Percentiles rank a stretch among this genome's conserved stretches.
Conservation (phyloP, 2,888 invertebrate genomes). For the Eupithecia subumbrata region DNA sequence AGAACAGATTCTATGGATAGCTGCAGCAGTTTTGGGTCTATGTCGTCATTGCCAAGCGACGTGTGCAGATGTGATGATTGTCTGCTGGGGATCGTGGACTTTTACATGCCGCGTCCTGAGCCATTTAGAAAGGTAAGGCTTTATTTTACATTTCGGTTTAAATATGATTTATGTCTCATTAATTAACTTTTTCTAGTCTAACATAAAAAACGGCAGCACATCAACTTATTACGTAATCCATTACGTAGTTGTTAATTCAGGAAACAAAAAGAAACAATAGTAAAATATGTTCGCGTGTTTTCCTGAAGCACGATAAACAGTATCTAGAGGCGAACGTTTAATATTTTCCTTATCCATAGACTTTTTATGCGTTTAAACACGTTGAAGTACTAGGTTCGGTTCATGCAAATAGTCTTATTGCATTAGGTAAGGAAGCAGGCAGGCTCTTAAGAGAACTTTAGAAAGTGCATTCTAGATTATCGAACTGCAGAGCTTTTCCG, state of each 20-base stretch:
- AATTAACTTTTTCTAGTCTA: background rate
- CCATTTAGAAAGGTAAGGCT: conserved; percentile 85
- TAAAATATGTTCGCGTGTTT: background rate
- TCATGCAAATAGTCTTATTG: conserved; percentile 32
- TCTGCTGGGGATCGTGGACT: conserved; percentile 91
- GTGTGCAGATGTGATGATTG: conserved; percentile 94
- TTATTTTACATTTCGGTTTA: background rate
- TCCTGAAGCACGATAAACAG: background rate
- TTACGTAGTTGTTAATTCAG: background rate
- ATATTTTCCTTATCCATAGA: background rate
- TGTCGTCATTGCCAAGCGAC: conserved; percentile 88
- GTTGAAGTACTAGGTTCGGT: background rate
- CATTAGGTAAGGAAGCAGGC: conserved; percentile 17
- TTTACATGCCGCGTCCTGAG: conserved; percentile 85
- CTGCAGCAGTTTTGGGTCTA: conserved; percentile 88
- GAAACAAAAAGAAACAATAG: background rate
- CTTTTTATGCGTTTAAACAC: background rate
- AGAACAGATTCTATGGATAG: conserved; percentile 91
- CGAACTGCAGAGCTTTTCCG: conserved; percentile 31
- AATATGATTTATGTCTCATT: background rate
- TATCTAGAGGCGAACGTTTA: background rate
- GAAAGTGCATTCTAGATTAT: conserved; percentile 34
- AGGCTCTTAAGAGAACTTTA: conserved; percentile 27
- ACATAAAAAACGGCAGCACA: background rate
- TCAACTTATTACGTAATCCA: background rate